Evolutionary conservation across 2,113 vertebrate genomes (phyloP), one percentile per base, ranked within the genome.

Genomic region (Cacatua alba): DNA sequence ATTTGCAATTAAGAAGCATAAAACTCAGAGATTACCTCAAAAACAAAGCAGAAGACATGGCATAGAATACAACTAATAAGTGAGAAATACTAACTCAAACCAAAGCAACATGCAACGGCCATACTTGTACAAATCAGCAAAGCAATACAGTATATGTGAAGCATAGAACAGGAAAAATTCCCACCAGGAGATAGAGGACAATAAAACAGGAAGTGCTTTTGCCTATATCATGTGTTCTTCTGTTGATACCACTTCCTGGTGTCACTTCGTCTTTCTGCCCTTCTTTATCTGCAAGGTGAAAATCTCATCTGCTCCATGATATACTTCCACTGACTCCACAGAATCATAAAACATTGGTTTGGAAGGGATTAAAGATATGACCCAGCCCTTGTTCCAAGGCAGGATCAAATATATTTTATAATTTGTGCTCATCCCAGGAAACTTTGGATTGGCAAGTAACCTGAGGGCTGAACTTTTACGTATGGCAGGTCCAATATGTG

Each of bases 1-100:
- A 11, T 92, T 68, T 75, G 46, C 51, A 95, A 90, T 79, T 90
- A 94, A 71, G 65, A 86, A 86, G 13, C 44, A 71, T 29, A 83
- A 82, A 86, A 43, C 17, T 81, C 25, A 77, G 52, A 75, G 20
- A 78, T 33, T 2, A 78, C 35, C 20, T 48, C 18, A 5, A 20
- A 79, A 88, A 70, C 48, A 90, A 77, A 67, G 7, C 49, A 86
- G 60, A 68, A 67, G 24, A 31, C 26, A 24, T 49, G 24, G n/a
- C 7, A 1, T 10, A 78, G 28, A 80, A 83, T 14, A 35, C 2
- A 9, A 51, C 37, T 21, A 35, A 43, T 17, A 51, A 20, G 16
- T 0, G 0, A 82, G 49, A 82, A 90, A 67, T 51, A 51, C 17
- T 44, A 71, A 86, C 51, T 81, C 68, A 68, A 78, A 64, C 13